phyloP scores from a whole-genome alignment of 92 coral and sea anemone species.

The Siderastrea siderea region DNA sequence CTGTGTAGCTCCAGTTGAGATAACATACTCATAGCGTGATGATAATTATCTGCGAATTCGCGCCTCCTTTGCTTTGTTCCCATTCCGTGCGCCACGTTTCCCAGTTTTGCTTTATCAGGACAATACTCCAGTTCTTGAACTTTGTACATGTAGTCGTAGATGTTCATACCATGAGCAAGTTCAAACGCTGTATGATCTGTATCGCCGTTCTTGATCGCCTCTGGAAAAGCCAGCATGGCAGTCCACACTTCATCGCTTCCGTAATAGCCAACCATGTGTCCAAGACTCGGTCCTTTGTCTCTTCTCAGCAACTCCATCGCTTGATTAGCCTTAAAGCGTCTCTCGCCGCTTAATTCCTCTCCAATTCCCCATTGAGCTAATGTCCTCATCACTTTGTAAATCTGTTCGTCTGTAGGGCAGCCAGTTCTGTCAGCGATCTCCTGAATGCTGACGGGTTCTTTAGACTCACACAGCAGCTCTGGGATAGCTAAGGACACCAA shows the following conservation, averaged over 20 bases:
- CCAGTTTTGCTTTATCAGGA: neutral
- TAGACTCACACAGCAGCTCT: conserved; percentile 41
- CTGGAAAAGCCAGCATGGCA: conserved; percentile 55
- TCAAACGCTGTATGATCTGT: conserved; percentile 33
- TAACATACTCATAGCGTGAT: conserved; percentile 55
- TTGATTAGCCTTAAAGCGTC: conserved; percentile 48
- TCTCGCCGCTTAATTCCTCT: conserved; percentile 42
- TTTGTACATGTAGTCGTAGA: conserved; percentile 54
- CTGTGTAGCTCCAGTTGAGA: conserved; percentile 27
- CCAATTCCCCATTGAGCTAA: conserved; percentile 74
- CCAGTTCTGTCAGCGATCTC: conserved; percentile 48
- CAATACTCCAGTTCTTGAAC: conserved; percentile 9
- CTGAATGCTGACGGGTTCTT: conserved; percentile 23
- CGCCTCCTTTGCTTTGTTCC: conserved; percentile 61
- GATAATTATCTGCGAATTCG: conserved; percentile 57
- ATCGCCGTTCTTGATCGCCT: conserved; percentile 49
- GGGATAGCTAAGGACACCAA: conserved; percentile 55
- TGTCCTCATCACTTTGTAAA: conserved; percentile 58
- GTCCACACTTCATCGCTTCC: conserved; percentile 65
- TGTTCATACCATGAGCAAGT: conserved; percentile 62
- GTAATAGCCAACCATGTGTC: conserved; percentile 47
- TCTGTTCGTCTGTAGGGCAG: conserved; percentile 35
- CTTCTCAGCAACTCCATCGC: conserved; percentile 65
- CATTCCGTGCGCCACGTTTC: conserved; percentile 9
- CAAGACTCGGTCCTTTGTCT: conserved; percentile 69